Evolutionary conservation across 2,888 invertebrate species (phyloP).

Genomic region (Erynnis tages): DNA sequence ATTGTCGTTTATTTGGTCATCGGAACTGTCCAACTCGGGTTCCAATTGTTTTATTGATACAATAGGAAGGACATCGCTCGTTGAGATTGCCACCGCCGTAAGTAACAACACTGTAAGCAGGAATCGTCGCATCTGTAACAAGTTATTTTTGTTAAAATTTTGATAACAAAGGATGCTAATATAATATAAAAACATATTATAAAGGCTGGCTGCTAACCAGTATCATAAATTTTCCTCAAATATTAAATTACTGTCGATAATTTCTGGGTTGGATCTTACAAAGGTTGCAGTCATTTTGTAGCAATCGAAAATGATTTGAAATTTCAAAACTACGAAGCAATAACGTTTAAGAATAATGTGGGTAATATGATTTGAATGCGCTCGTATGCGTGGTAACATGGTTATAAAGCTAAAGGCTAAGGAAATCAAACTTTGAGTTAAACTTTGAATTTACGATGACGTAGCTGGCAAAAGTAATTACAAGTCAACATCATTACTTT

Average conservation of each 20-base stretch:
- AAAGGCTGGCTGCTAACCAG: too few species aligned
- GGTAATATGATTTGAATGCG: too few species aligned
- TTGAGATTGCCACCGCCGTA: conserved; percentile 62
- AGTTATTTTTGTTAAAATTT: neutral
- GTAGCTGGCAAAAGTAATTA: conserved; percentile 11
- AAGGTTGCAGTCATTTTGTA: too few species aligned
- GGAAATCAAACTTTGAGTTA: conserved; percentile 1
- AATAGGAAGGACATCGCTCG: conserved; percentile 64
- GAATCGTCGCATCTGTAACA: conserved; percentile 59
- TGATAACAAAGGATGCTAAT: too few species aligned
- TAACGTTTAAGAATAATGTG: too few species aligned
- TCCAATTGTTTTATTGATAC: conserved; percentile 49
- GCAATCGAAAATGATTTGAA: too few species aligned
- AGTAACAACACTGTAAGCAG: conserved; percentile 60
- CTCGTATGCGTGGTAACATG: too few species aligned
- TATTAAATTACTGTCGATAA: too few species aligned
- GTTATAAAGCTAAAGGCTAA: neutral
- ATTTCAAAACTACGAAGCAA: too few species aligned
- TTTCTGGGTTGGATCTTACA: too few species aligned
- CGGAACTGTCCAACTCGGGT: conserved; percentile 43
- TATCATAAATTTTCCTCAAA: too few species aligned
- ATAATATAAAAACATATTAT: too few species aligned
- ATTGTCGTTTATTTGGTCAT: conserved; percentile 63
- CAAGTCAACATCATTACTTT: conserved; percentile 15
- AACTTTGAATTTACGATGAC: conserved; percentile 5